These are phyloP conservation scores for Phaenicophaeus curvirostris DNA, from an alignment of 2,797 vertebrate genomes.

Conservation along the genomic window DNA sequence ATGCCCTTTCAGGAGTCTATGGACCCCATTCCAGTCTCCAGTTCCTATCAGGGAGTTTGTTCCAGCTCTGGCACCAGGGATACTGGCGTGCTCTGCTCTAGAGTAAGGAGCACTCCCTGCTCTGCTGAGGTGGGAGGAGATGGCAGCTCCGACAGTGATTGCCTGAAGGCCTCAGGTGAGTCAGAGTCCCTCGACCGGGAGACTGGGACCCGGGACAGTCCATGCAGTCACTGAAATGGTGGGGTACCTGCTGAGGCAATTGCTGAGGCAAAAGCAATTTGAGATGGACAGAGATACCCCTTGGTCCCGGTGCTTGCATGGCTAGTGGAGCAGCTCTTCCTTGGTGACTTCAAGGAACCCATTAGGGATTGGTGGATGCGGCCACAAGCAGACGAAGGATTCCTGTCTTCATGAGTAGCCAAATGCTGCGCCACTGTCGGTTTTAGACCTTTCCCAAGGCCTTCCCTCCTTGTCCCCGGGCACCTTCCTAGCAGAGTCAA, in stretches of 20 bases:
- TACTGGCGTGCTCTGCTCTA: rapidly evolving
- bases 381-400: rapidly evolving
- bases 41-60: not conserved
- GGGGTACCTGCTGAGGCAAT: not conserved
- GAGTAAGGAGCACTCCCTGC: not conserved
- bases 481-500: not conserved
- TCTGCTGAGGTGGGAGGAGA: not conserved
- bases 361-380: not conserved
- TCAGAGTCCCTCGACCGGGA: not conserved
- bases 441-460: not conserved
- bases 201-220: not conserved
- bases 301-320: not conserved
- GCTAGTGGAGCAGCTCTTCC: not conserved
- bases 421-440: not conserved
- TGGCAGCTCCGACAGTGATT: not conserved
- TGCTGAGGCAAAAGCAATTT: not conserved
- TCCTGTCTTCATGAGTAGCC: not conserved
- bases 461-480: not conserved
- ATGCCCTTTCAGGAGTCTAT: not conserved
- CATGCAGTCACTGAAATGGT: not conserved
- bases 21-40: not conserved
- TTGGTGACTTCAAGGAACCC: not conserved
- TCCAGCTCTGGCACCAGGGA: not conserved
- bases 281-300: not conserved
- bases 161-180: not conserved